These are phyloP conservation scores for Triplophysa yarkandensis DNA, from an alignment of 2,797 vertebrate species.

Conservation along the genomic window DNA sequence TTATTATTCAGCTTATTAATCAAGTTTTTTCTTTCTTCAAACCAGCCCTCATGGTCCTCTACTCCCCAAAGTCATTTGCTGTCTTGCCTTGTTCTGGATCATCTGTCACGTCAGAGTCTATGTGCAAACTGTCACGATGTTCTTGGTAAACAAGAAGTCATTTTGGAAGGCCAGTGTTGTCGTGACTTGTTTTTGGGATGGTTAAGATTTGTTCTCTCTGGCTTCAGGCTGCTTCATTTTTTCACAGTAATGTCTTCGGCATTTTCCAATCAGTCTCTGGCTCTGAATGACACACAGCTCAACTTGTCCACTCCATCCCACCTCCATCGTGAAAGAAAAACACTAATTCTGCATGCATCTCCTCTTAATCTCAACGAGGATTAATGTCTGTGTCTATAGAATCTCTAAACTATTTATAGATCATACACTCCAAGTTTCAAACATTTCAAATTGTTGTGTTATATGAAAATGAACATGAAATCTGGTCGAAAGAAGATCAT, in stretches of 20 bases:
- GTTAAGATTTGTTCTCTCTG: neutral
- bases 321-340: neutral
- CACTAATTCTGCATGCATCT: neutral
- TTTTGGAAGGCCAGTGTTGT: neutral
- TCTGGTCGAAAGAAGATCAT: neutral
- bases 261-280: neutral
- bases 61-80: neutral
- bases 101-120: neutral
- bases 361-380: neutral
- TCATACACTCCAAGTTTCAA: no score
- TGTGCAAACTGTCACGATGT: slow-evolving; percentile 3
- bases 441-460: neutral
- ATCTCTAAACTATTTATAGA: no score
- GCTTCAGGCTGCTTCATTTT: neutral
- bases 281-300: slow-evolving; percentile 12
- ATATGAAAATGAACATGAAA: neutral
- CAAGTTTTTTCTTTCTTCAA: no score
- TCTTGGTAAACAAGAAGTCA: neutral
- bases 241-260: slow-evolving; percentile 6
- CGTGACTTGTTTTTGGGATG: slow-evolving; percentile 5
- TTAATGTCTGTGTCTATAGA: neutral
- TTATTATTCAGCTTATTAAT: no score
- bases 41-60: neutral
- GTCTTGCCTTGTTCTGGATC: neutral
- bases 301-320: slow-evolving; percentile 5